These are phyloP conservation scores for Ophraella communa DNA, from an alignment of 2,888 invertebrate genomes.

Conservation along the genomic window DNA sequence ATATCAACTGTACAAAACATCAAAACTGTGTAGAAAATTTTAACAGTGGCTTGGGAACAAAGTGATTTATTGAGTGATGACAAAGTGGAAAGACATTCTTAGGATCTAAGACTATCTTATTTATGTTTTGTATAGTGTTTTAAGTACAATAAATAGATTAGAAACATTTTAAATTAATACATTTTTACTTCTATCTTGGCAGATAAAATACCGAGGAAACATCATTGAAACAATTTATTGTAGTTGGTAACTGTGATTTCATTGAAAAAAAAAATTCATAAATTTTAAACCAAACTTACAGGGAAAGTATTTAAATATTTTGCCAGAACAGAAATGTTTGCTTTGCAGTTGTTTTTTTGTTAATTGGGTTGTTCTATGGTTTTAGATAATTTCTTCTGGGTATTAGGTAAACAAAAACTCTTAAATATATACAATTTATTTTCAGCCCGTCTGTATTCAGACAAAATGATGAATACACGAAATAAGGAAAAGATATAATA, in stretches of 20 bases:
- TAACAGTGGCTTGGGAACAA: constrained; percentile 6
- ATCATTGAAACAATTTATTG: no score
- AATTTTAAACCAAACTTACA: no score
- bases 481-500: constrained; percentile 34
- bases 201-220: no score
- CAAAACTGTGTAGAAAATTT: constrained; percentile 22
- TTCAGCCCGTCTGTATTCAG: constrained; percentile 27
- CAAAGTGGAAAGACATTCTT: neutral
- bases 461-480: constrained; percentile 46
- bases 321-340: no score
- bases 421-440: constrained; percentile 31
- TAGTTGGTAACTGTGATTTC: no score
- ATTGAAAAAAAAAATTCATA: no score
- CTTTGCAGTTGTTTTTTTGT: no score
- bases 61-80: neutral
- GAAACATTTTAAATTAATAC: neutral
- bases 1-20: constrained; percentile 30
- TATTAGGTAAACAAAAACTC: neutral
- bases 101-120: neutral
- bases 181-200: neutral
- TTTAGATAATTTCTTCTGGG: no score
- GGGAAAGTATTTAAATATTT: no score
- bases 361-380: no score
- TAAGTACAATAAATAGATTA: neutral
- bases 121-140: neutral